Evolutionary conservation across 2,888 invertebrate genomes (phyloP).

Genomic region (Malthinus seriepunctatus): DNA sequence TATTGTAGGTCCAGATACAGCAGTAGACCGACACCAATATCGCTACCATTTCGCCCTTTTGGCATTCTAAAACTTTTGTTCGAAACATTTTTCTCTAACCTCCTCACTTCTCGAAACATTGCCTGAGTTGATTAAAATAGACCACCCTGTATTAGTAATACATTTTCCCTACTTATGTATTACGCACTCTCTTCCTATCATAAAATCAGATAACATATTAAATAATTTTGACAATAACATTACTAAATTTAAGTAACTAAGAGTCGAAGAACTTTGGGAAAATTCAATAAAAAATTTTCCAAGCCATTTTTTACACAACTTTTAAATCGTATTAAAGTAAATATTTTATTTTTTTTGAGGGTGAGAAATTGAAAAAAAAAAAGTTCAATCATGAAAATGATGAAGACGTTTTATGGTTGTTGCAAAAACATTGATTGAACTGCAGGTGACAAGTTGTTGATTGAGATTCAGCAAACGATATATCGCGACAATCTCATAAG

Average conservation of each 20-base stretch:
- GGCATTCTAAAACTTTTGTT: too few species aligned
- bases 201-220: conserved; percentile 46
- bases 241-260: conserved; percentile 1
- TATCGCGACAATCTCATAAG: conserved; percentile 47
- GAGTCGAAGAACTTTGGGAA: too few species aligned
- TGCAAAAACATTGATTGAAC: conserved; percentile 34
- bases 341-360: neutral
- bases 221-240: conserved; percentile 33
- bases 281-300: conserved; percentile 1
- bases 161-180: too few species aligned
- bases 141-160: too few species aligned
- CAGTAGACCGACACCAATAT: too few species aligned
- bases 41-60: too few species aligned
- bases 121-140: too few species aligned
- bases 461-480: conserved; percentile 46
- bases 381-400: conserved; percentile 26
- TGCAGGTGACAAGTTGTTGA: conserved; percentile 43
- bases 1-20: too few species aligned
- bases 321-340: neutral
- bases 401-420: conserved; percentile 28
- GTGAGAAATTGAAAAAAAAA: conserved; percentile 7
- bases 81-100: too few species aligned
- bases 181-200: too few species aligned
- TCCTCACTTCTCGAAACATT: too few species aligned
- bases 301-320: neutral